These are phyloP conservation scores for Apostichopus leukothele DNA, from an alignment of 53 echinoderm and acorn worm genomes.

Conservation along the genomic window DNA sequence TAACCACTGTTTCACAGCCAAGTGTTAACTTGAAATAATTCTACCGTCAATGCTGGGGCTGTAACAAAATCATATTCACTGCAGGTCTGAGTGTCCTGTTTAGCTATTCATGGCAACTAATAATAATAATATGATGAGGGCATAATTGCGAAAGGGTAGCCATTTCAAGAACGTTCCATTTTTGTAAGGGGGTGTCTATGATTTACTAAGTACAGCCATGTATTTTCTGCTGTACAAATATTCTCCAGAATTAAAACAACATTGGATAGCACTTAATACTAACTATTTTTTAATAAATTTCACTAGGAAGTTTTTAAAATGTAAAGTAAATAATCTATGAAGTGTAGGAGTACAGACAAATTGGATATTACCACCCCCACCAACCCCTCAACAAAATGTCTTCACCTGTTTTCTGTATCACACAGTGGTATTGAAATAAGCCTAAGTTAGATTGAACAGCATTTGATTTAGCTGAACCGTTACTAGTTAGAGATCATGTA, in stretches of 20 bases:
- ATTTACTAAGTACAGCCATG: neutral
- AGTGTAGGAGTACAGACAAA: neutral
- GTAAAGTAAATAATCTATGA: neutral
- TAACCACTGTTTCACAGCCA: conserved; percentile 42
- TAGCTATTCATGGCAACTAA: conserved; percentile 52
- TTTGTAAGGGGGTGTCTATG: neutral
- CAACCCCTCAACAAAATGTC: neutral
- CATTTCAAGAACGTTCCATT: conserved; percentile 47
- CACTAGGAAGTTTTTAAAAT: too few species aligned
- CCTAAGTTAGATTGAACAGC: neutral
- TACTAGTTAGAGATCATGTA: neutral
- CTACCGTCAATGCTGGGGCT: conserved; percentile 51
- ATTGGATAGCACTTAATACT: too few species aligned
- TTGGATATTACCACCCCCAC: neutral
- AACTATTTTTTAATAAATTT: too few species aligned
- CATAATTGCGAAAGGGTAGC: conserved; percentile 43
- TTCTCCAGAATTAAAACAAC: too few species aligned
- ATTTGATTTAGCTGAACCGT: neutral
- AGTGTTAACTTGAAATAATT: conserved; percentile 45
- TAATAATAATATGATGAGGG: conserved; percentile 51
- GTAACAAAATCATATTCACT: conserved; percentile 51
- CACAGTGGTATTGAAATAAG: neutral
- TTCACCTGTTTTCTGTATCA: neutral
- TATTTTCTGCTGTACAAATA: neutral
- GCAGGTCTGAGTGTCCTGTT: conserved; percentile 36